phyloP scores from a whole-genome alignment of 1,140 invertebrate species.

The Cherax quadricarinatus region DNA sequence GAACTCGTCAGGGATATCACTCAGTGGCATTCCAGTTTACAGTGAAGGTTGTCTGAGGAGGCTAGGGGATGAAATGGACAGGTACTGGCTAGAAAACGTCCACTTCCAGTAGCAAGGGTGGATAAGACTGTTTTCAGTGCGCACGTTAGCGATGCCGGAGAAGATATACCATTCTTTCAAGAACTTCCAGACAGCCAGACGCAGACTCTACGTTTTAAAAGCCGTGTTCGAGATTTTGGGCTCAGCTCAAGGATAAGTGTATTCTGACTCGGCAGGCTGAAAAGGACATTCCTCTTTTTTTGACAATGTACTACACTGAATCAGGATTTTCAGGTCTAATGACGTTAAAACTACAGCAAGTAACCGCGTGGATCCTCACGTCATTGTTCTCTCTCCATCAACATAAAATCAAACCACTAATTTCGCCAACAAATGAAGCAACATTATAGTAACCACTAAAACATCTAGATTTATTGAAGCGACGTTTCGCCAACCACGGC shows the following conservation, averaged over 20 bases:
- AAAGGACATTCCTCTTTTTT: conserved; percentile 2
- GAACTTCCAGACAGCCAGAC: conserved; percentile 29
- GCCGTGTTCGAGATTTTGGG: background rate
- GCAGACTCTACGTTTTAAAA: background rate
- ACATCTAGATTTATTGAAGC: background rate
- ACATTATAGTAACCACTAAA: background rate
- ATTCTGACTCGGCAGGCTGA: conserved; percentile 19
- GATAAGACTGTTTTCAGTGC: conserved; percentile 29
- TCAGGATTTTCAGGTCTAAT: conserved; percentile 16
- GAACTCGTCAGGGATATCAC: background rate
- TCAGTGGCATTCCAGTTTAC: background rate
- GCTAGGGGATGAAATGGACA: background rate
- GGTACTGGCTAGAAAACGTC: background rate
- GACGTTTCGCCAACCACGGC: too few relatives aligned
- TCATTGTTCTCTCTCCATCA: background rate
- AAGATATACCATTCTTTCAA: conserved; percentile 27
- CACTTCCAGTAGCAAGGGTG: background rate
- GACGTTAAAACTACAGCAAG: conserved; percentile 14
- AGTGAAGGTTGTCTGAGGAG: background rate
- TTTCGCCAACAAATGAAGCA: background rate
- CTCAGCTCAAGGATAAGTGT: conserved; percentile 6
- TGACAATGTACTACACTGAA: background rate
- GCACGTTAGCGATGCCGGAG: background rate
- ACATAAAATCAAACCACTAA: background rate
- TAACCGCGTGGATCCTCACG: conserved; percentile 8